A percentile compares a stretch with the other conserved stretches of the same genome.
Evolutionary conservation across 1,140 invertebrate genomes (phyloP).

Genomic region (Bombus polaris): DNA sequence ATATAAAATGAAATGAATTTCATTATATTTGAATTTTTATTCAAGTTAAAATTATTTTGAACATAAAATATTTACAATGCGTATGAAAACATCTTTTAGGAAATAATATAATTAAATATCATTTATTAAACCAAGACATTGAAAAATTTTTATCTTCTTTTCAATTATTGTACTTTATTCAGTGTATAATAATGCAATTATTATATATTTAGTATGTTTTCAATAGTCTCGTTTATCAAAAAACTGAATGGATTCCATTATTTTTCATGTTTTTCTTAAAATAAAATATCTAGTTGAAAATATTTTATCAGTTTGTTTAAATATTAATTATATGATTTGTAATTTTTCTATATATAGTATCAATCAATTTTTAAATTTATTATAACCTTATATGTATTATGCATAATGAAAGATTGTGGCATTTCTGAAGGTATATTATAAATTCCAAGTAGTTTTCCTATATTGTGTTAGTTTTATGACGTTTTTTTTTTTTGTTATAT

Average conservation of each 20-base stretch:
- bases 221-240: neutral
- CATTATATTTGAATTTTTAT: neutral
- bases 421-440: neutral
- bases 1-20: neutral
- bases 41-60: conserved; percentile 1
- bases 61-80: conserved; percentile 7
- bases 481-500: neutral
- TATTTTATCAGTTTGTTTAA: neutral
- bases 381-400: neutral
- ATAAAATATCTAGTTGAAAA: neutral
- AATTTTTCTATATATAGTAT: conserved; percentile 35
- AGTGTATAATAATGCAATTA: conserved; percentile 18
- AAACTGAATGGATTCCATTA: neutral
- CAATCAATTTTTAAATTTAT: conserved; percentile 35
- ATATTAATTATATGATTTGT: neutral
- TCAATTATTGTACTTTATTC: conserved; percentile 13
- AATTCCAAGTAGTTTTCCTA: conserved; percentile 3
- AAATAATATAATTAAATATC: conserved; percentile 8
- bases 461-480: neutral
- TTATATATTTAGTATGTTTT: conserved; percentile 27
- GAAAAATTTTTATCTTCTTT: conserved; percentile 24
- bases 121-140: conserved; percentile 5
- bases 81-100: neutral
- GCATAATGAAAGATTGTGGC: neutral
- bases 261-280: neutral